phyloP scores from a whole-genome alignment of 2,113 vertebrate species.

The Ceuthmochares aereus region DNA sequence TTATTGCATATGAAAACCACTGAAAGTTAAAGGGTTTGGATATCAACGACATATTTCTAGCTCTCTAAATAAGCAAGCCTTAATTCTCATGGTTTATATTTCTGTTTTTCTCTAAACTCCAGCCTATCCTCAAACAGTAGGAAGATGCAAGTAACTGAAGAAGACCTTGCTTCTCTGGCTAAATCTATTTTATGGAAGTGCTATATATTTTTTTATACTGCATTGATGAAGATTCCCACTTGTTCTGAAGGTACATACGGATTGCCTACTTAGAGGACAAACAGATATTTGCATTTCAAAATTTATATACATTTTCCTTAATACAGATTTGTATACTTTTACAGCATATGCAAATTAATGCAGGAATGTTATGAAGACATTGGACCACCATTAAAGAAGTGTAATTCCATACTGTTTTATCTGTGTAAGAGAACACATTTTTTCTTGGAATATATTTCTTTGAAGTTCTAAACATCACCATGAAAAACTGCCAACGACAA shows the following conservation, averaged over 20 bases:
- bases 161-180: background rate
- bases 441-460: background rate
- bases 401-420: background rate
- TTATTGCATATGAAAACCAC: background rate
- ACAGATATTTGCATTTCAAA: background rate
- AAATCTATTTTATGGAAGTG: background rate
- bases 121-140: background rate
- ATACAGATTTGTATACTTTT: background rate
- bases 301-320: background rate
- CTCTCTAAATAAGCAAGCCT: background rate
- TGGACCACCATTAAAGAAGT: fast-evolving
- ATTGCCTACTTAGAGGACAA: background rate
- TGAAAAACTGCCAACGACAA: background rate
- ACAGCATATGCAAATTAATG: background rate
- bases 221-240: background rate
- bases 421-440: background rate
- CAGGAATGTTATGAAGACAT: background rate
- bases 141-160: background rate
- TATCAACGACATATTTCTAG: background rate
- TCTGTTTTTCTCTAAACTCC: background rate
- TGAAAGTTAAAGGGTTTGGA: background rate
- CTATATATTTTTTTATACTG: background rate
- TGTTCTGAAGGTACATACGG: background rate
- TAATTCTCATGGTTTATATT: background rate
- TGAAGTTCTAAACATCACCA: background rate